Conservation (phyloP, 1,140 invertebrate genomes). For the Pissodes strobi region DNA sequence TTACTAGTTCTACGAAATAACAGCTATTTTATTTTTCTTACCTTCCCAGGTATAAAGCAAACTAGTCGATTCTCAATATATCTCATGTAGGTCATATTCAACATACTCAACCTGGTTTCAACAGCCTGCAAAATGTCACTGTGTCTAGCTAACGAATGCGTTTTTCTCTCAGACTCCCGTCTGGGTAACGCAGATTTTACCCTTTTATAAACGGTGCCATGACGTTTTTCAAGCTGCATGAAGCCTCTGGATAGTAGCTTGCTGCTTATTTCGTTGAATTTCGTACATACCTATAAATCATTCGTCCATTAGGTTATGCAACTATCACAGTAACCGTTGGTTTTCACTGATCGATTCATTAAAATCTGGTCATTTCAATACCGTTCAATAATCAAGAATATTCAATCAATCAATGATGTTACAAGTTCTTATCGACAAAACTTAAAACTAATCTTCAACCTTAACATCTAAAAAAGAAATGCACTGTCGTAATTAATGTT, state of each 20-base stretch:
- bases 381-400: neutral
- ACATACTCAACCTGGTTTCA: conserved; percentile 87
- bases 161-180: conserved; percentile 84
- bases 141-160: conserved; percentile 81
- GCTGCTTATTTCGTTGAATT: conserved; percentile 76
- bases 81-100: conserved; percentile 90
- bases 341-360: too few species aligned
- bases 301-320: too few species aligned
- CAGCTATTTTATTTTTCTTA: too few species aligned
- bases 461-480: too few species aligned
- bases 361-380: too few species aligned
- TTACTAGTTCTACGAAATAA: too few species aligned
- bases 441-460: too few species aligned
- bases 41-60: conserved; percentile 93
- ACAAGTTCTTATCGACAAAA: too few species aligned
- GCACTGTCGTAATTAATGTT: too few species aligned
- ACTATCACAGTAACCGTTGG: too few species aligned
- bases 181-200: conserved; percentile 84
- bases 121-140: conserved; percentile 88
- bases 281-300: conserved; percentile 76
- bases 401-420: too few species aligned
- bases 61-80: conserved; percentile 81
- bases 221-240: conserved; percentile 75
- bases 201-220: conserved; percentile 72
- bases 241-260: conserved; percentile 81